Evolutionary conservation across 2,113 vertebrate genomes (phyloP).

Genomic region (Megaceryle torquata): DNA sequence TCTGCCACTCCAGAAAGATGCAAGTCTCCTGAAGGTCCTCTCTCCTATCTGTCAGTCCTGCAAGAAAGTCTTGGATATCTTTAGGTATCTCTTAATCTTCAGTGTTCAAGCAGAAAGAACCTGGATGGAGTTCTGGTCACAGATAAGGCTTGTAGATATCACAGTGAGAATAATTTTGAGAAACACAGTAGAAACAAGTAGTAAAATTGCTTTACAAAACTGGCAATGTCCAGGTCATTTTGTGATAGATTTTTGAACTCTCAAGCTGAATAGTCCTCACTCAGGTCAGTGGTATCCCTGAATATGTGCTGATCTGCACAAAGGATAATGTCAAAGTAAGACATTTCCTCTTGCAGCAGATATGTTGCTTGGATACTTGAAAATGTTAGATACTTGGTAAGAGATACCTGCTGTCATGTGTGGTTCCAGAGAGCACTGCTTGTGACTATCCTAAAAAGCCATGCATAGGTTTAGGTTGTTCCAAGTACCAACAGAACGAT

Average conservation of each 20-base stretch:
- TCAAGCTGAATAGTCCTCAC: background rate
- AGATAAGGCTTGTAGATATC: background rate
- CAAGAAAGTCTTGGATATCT: background rate
- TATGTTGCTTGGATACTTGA: background rate
- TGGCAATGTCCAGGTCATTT: background rate
- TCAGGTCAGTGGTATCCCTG: background rate
- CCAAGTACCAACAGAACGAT: background rate
- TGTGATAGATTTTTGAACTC: background rate
- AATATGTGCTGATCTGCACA: background rate
- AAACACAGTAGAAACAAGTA: background rate
- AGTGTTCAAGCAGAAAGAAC: background rate
- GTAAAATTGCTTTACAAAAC: background rate
- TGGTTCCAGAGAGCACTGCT: background rate
- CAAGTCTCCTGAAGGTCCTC: background rate
- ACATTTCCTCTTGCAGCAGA: background rate
- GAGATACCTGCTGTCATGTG: background rate
- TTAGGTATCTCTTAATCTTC: background rate
- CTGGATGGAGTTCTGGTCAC: background rate
- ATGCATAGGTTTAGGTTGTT: background rate
- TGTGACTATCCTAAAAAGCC: background rate
- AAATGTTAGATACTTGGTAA: background rate
- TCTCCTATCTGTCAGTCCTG: background rate
- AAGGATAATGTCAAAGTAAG: background rate
- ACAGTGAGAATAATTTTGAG: background rate
- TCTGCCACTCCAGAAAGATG: background rate